These are phyloP conservation scores for Callyntrura sp. DNA, from an alignment of 2,888 invertebrate species.

Conservation along the genomic window DNA sequence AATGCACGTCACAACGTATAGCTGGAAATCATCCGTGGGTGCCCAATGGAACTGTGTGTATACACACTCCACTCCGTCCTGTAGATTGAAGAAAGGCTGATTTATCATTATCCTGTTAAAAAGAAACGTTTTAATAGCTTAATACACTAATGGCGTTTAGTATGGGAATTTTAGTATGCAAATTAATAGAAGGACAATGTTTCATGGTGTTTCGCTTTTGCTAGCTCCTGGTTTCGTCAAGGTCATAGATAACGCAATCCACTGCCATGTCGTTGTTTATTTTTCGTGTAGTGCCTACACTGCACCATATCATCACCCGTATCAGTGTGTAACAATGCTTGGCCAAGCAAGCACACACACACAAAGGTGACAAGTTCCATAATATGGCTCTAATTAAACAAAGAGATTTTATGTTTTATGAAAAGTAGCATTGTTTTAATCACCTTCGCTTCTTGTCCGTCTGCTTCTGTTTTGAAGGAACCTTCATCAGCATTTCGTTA, in stretches of 20 bases:
- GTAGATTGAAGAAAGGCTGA: no score
- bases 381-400: constrained; percentile 72
- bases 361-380: constrained; percentile 66
- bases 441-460: constrained; percentile 62
- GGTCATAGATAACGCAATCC: constrained; percentile 33
- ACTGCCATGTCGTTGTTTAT: neutral
- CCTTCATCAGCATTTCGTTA: constrained; percentile 27
- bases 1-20: neutral
- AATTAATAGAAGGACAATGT: constrained; percentile 24
- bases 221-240: constrained; percentile 21
- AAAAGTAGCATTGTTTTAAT: constrained; percentile 66
- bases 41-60: neutral
- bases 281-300: neutral
- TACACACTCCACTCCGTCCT: no score
- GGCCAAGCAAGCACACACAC: neutral
- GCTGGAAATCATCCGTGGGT: neutral
- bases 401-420: constrained; percentile 59
- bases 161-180: neutral
- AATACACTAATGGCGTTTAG: neutral
- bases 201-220: constrained; percentile 3
- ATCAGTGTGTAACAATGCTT: constrained; percentile 16
- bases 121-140: neutral
- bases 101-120: neutral
- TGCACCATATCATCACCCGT: neutral
- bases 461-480: constrained; percentile 19